Percentiles rank a stretch among this genome's conserved stretches.
These are phyloP conservation scores for Maniola jurtina DNA, from an alignment of 1,140 invertebrate genomes.

Conservation along the genomic window DNA sequence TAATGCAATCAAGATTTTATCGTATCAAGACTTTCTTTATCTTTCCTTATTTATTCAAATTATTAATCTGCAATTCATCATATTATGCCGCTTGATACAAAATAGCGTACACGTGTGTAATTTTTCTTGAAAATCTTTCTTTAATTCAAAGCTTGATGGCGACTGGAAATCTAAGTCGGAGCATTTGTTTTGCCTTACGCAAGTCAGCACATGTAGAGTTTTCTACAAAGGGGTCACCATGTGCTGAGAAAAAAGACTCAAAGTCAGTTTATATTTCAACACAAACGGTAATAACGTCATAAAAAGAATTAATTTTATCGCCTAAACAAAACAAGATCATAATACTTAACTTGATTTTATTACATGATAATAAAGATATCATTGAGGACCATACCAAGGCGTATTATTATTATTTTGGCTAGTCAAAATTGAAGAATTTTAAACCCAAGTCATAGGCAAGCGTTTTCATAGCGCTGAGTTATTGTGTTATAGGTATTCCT, in stretches of 20 bases:
- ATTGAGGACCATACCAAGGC: not conserved
- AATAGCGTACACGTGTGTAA: too few relatives aligned
- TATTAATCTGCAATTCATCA: too few relatives aligned
- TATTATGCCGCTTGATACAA: too few relatives aligned
- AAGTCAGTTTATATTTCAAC: conserved; percentile 20
- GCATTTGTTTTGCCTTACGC: conserved; percentile 24
- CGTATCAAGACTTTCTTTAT: too few relatives aligned
- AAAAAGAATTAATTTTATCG: conserved; percentile 7
- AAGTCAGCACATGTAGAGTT: conserved; percentile 25
- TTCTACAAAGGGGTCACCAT: conserved; percentile 32
- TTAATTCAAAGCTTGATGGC: not conserved
- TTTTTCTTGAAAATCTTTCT: too few relatives aligned
- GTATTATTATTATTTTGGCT: too few relatives aligned
- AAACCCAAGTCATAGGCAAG: too few relatives aligned
- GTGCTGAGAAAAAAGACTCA: conserved; percentile 33
- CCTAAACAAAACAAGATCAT: not conserved
- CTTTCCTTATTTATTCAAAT: too few relatives aligned
- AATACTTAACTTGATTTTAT: not conserved
- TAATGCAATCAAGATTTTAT: too few relatives aligned
- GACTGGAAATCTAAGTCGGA: conserved; percentile 4
- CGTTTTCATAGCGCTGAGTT: too few relatives aligned
- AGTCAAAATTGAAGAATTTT: too few relatives aligned
- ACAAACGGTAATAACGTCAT: conserved; percentile 10
- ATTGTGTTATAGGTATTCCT: too few relatives aligned
- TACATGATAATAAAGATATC: not conserved